A percentile compares a stretch with the other conserved stretches of the same genome.
phyloP scores from a whole-genome alignment of 2,888 invertebrate genomes.

The Sarcophaga subvicina region DNA sequence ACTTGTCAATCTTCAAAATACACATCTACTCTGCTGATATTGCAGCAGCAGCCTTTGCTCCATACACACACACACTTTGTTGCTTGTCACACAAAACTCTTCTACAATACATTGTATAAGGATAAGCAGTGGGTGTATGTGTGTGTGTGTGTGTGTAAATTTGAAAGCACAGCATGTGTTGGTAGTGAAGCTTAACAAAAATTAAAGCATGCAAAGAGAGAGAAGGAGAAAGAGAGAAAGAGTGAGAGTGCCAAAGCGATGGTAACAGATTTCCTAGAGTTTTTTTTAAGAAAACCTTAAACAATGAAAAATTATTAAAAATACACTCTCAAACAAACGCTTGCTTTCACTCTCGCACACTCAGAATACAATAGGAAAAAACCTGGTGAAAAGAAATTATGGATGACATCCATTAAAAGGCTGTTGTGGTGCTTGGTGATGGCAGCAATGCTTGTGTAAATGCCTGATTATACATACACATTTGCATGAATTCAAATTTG shows the following conservation, averaged over 20 bases:
- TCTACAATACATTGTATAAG: conserved; percentile 2
- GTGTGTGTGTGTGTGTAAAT: neutral
- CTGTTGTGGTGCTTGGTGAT: neutral
- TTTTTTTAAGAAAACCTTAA: conserved; percentile 41
- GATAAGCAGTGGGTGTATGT: conserved; percentile 12
- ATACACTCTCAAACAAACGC: neutral
- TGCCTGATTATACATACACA: neutral
- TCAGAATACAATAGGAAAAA: neutral
- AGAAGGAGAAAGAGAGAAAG: neutral
- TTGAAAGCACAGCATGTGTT: conserved; percentile 38
- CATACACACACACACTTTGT: neutral
- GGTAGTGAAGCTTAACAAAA: neutral
- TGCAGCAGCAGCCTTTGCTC: neutral
- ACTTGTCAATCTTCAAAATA: conserved; percentile 38
- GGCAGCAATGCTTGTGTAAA: conserved; percentile 17
- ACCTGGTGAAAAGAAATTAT: neutral
- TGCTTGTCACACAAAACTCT: conserved; percentile 15
- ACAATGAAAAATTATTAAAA: conserved; percentile 48
- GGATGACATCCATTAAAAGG: conserved; percentile 29
- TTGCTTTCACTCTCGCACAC: neutral
- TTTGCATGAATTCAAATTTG: neutral
- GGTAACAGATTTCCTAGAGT: conserved; percentile 21
- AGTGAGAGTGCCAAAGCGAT: conserved; percentile 3
- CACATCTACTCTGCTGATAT: neutral
- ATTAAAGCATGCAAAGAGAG: neutral